Evolutionary conservation across 2,113 vertebrate species (phyloP).

Genomic region (Lipotes vexillifer): DNA sequence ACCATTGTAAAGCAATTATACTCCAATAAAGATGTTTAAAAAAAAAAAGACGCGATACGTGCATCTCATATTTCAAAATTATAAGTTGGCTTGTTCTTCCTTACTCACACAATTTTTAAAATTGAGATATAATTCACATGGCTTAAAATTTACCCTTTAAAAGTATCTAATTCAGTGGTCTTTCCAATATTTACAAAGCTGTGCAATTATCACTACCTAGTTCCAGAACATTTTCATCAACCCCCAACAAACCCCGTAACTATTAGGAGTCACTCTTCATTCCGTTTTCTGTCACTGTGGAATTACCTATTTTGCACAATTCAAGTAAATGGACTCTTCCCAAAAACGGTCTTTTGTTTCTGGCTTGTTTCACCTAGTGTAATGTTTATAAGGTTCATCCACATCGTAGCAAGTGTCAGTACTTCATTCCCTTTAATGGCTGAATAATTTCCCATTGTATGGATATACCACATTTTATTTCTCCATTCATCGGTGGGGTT

Average conservation of each 20-base stretch:
- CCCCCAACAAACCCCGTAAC: neutral
- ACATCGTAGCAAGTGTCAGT: neutral
- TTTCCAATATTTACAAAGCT: neutral
- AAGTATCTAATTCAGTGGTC: neutral
- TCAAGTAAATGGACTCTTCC: neutral
- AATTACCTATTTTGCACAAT: neutral
- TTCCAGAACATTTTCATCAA: neutral
- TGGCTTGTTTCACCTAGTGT: neutral
- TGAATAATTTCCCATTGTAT: neutral
- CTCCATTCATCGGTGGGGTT: neutral
- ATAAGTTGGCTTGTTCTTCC: neutral
- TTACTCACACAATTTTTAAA: neutral
- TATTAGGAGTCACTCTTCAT: neutral
- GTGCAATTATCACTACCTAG: neutral
- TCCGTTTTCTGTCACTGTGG: neutral
- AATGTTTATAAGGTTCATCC: neutral
- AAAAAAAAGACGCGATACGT: neutral
- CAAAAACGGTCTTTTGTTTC: neutral
- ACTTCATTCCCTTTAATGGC: neutral
- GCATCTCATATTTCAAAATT: neutral
- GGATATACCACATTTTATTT: neutral
- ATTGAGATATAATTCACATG: neutral
- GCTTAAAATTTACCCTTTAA: neutral
- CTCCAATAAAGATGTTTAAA: no score
- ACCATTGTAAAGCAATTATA: no score